Evolutionary conservation across 1,140 invertebrate species (phyloP).

Genomic region (Nasonia longicornis): DNA sequence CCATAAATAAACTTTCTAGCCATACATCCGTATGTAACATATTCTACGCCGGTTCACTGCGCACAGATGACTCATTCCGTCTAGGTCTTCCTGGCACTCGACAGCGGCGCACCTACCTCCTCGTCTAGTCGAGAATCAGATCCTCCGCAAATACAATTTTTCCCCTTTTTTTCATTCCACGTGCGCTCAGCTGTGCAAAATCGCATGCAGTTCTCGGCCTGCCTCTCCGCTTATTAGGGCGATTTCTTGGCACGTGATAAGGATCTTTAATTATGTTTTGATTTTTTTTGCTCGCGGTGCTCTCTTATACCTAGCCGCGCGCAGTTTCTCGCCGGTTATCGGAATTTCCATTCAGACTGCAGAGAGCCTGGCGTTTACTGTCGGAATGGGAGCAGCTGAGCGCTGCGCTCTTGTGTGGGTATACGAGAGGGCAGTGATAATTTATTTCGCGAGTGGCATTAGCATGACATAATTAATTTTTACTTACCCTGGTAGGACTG

Average conservation of each 20-base stretch:
- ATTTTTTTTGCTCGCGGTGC: constrained; percentile 20
- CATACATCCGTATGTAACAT: neutral
- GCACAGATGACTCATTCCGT: constrained; percentile 13
- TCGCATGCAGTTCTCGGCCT: constrained; percentile 17
- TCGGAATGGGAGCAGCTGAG: constrained; percentile 11
- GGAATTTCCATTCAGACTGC: constrained; percentile 36
- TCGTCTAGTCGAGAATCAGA: constrained; percentile 44
- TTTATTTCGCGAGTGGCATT: constrained; percentile 36
- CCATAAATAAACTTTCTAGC: neutral
- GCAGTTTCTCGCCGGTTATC: constrained; percentile 40
- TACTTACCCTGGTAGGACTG: too few relatives aligned
- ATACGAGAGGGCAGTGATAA: constrained; percentile 19
- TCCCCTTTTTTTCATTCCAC: constrained; percentile 7
- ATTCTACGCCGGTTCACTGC: neutral
- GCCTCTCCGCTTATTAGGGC: constrained; percentile 42
- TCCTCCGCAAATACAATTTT: constrained; percentile 11
- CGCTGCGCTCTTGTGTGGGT: neutral
- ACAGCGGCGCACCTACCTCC: constrained; percentile 20
- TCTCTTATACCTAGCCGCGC: neutral
- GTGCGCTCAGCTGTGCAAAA: constrained; percentile 31
- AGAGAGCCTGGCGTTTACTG: neutral
- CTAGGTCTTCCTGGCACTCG: neutral
- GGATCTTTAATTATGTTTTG: constrained; percentile 47
- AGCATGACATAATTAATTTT: constrained; percentile 44
- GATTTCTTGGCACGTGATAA: constrained; percentile 42